Evolutionary conservation across 2,888 invertebrate species (phyloP), one percentile per base, ranked within the genome.

Genomic region (Capitulum mitella): DNA sequence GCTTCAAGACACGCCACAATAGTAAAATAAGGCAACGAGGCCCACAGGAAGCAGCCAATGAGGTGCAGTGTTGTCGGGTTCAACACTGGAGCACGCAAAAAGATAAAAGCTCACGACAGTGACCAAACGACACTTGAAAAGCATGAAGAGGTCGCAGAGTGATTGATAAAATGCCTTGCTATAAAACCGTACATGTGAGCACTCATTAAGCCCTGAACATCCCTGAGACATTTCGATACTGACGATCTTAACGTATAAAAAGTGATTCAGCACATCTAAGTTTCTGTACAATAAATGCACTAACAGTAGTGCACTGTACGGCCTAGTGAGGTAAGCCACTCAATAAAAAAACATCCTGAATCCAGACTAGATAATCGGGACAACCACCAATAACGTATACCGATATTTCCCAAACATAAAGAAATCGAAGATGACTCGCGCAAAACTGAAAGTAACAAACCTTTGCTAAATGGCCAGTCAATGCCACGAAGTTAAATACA

Each of bases 311-410:
- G 19, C 58, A 10, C n/a, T 58, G 37, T 19, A 14, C 37, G 26
- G 37, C 26, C 6, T 26, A 29, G 19, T 40, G 40, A 70, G 37
- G 6, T 51, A 16, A 58, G 22, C 22, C 58, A 58, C n/a, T n/a
- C n/a, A n/a, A n/a, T n/a, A n/a, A n/a, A n/a, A 29, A 58, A 19
- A 58, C 8, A 51, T 29, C 32, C 40, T 26, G 40, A 37, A 40
- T 37, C 26, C 40, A 10, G 70, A 70, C 70, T 70, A 70, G 70
- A 70, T 70, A 70, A 16, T 40, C 70, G 70, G 37, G 37, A 70
- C 70, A 26, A 64, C 32, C 64, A 34, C 34, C 34, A 32, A 29
- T 34, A 64, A 64, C n/a, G n/a, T 32, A 64, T 64, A 64, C 6
- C 16, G 2, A 34, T 34, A 19, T 29, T 10, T 6, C 19, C 34